These are phyloP conservation scores for fruit fly (Drosophila melanogaster) DNA, from an alignment of 1,140 invertebrate genomes.

Conservation along the genomic window DNA sequence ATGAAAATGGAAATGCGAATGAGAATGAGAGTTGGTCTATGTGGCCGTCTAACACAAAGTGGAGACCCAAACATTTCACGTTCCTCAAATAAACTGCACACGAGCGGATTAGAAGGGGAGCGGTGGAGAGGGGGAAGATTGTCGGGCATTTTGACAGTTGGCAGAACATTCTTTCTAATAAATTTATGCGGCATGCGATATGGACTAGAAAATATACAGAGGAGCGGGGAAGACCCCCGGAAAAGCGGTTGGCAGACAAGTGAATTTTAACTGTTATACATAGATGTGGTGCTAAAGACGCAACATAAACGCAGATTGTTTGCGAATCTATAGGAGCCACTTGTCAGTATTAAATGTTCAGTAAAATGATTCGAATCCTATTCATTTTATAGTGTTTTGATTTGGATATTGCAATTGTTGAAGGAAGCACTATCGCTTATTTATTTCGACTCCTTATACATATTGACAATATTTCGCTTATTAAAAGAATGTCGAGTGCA, in stretches of 20 bases:
- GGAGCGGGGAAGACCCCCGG: not conserved
- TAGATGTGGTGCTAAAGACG: slow-evolving; percentile 10
- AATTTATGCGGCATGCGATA: slow-evolving; percentile 51
- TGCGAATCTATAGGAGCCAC: slow-evolving; percentile 9
- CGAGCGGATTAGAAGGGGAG: slow-evolving; percentile 31
- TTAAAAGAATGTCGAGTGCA: not conserved
- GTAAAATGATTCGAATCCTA: not conserved
- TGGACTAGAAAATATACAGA: slow-evolving; percentile 3
- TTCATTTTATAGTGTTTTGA: no score
- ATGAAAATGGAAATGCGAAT: slow-evolving; percentile 10
- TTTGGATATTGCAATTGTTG: no score
- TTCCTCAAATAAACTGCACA: slow-evolving; percentile 73
- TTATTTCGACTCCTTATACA: not conserved
- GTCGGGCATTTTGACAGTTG: slow-evolving; percentile 51
- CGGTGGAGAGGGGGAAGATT: slow-evolving; percentile 12
- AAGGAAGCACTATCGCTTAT: no score
- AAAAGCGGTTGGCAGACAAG: slow-evolving; percentile 12
- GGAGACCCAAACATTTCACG: slow-evolving; percentile 57
- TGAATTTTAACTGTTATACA: slow-evolving; percentile 36
- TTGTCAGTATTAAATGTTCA: slow-evolving; percentile 4
- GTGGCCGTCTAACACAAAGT: slow-evolving; percentile 49
- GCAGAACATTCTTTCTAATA: slow-evolving; percentile 53
- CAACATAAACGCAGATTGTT: slow-evolving; percentile 15
- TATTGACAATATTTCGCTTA: not conserved
- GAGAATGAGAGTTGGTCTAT: slow-evolving; percentile 28